A percentile compares a stretch with the other conserved stretches of the same genome.
phyloP scores from a whole-genome alignment of 2,888 invertebrate species.

The Monopis laevigella region DNA sequence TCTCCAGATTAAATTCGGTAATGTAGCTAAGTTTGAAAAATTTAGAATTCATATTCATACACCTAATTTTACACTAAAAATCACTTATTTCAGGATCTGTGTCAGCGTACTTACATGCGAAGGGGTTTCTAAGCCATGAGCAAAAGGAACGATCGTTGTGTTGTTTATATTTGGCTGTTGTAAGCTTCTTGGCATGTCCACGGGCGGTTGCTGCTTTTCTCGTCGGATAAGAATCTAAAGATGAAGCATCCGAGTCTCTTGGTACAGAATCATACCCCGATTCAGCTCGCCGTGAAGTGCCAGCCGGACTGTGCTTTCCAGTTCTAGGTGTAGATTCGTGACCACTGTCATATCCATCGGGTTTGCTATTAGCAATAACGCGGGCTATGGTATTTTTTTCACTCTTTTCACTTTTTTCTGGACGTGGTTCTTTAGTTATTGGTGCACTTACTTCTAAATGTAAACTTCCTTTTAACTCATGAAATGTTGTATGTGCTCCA shows the following conservation, averaged over 20 bases:
- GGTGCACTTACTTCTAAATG: constrained; percentile 62
- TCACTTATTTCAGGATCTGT: constrained; percentile 75
- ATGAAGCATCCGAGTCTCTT: constrained; percentile 88
- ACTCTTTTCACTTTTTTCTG: constrained; percentile 70
- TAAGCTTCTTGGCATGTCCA: constrained; percentile 62
- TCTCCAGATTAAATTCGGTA: constrained; percentile 70
- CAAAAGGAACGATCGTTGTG: constrained; percentile 78
- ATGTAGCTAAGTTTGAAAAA: constrained; percentile 43
- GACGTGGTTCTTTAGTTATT: constrained; percentile 67
- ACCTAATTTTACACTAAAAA: constrained; percentile 39
- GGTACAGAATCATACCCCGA: constrained; percentile 94
- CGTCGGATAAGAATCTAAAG: constrained; percentile 76
- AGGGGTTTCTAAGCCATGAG: constrained; percentile 79
- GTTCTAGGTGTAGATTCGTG: constrained; percentile 86
- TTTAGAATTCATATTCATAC: constrained; percentile 8
- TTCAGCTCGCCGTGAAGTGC: constrained; percentile 82
- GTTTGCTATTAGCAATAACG: constrained; percentile 71
- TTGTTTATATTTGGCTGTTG: constrained; percentile 72
- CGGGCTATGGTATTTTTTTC: constrained; percentile 71
- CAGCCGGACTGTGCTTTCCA: constrained; percentile 82
- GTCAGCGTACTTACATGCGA: constrained; percentile 80
- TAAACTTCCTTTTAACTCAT: constrained; percentile 61
- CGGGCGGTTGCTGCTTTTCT: constrained; percentile 56
- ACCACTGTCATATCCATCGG: constrained; percentile 84
- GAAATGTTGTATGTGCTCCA: constrained; percentile 71